Percentiles rank a stretch among this genome's conserved stretches.
These are phyloP conservation scores for Penaeus vannamei DNA, from an alignment of 1,140 invertebrate genomes.

Conservation along the genomic window DNA sequence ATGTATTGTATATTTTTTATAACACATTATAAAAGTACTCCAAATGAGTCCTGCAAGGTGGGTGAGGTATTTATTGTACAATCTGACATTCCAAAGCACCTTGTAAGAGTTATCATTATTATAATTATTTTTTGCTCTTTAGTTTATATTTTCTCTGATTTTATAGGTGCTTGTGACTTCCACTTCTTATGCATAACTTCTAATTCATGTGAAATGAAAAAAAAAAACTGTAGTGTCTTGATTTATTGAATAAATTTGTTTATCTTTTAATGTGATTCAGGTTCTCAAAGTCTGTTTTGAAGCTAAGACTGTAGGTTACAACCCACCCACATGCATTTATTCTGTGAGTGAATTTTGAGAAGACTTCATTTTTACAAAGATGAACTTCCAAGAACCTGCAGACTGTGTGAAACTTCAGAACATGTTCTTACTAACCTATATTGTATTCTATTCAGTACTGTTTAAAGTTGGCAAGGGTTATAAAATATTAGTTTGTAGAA, in stretches of 20 bases:
- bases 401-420: slow-evolving; percentile 24
- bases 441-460: slow-evolving; percentile 39
- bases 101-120: slow-evolving; percentile 17
- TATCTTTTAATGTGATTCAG: no score
- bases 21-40: no score
- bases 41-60: slow-evolving; percentile 23
- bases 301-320: neutral
- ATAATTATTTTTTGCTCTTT: slow-evolving; percentile 1
- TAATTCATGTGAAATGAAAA: no score
- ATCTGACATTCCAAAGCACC: slow-evolving; percentile 35
- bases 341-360: neutral
- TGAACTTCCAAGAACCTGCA: slow-evolving; percentile 31
- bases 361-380: slow-evolving; percentile 18
- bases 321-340: slow-evolving; percentile 41
- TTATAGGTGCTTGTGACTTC: slow-evolving; percentile 23
- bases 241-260: no score
- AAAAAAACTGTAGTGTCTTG: no score
- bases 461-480: slow-evolving; percentile 42
- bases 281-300: no score
- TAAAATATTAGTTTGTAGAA: slow-evolving; percentile 48
- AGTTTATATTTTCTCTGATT: slow-evolving; percentile 4
- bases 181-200: slow-evolving; percentile 1
- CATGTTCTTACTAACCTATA: slow-evolving; percentile 44
- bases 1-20: slow-evolving; percentile 28
- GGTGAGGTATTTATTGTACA: slow-evolving; percentile 42